phyloP scores from a whole-genome alignment of 1,140 invertebrate species.

The Delia radicum region DNA sequence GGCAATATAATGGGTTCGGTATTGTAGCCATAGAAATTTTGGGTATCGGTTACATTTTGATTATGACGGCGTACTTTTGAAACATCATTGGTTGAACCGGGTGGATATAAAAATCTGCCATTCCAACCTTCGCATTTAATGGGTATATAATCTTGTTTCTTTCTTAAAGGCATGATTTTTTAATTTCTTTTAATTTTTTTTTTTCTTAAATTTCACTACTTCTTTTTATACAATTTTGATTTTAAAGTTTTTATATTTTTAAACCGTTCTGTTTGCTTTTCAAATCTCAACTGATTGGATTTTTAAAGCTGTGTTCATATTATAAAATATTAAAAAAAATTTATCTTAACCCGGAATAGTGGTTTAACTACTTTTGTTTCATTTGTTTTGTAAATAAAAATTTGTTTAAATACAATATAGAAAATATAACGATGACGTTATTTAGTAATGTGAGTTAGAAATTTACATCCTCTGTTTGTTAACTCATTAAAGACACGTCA shows the following conservation, averaged over 20 bases:
- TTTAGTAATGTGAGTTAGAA: too few relatives aligned
- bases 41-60: conserved; percentile 49
- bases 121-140: conserved; percentile 55
- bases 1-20: conserved; percentile 49
- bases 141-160: conserved; percentile 51
- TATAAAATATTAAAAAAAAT: conserved; percentile 10
- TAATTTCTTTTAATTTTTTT: background rate
- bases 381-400: conserved; percentile 14
- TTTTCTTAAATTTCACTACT: background rate
- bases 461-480: too few relatives aligned
- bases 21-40: conserved; percentile 49
- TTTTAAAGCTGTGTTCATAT: background rate
- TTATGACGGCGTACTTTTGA: conserved; percentile 50
- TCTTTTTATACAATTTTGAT: background rate
- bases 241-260: background rate
- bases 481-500: too few relatives aligned
- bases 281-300: conserved; percentile 8
- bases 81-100: conserved; percentile 47
- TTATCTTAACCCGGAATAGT: background rate
- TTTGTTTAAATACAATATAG: conserved; percentile 6
- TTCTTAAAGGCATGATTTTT: conserved; percentile 44
- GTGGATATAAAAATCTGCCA: conserved; percentile 48
- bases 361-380: conserved; percentile 12
- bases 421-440: conserved; percentile 22
- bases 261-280: conserved; percentile 1